A percentile compares a stretch with the other conserved stretches of the same genome.
These are phyloP conservation scores for Pholis gunnellus DNA, from an alignment of 2,113 vertebrate genomes.

Conservation along the genomic window DNA sequence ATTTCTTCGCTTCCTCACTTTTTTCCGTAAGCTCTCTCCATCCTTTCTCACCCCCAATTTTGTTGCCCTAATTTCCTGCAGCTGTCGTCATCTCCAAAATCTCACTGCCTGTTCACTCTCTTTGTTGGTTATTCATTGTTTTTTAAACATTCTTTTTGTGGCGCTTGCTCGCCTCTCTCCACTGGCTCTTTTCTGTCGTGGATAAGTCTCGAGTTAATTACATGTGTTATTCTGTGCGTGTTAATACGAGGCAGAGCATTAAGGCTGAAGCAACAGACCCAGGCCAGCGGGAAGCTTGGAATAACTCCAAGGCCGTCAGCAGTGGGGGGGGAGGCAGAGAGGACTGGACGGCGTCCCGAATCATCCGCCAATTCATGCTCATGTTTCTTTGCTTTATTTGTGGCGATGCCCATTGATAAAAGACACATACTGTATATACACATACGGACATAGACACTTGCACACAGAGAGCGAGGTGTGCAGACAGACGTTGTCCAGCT, in stretches of 20 bases:
- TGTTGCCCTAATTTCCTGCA: conserved; percentile 14
- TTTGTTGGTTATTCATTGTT: not conserved
- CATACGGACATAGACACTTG: not conserved
- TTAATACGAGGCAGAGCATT: conserved; percentile 64
- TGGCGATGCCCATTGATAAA: not conserved
- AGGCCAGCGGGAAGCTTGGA: conserved; percentile 68
- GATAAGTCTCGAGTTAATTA: conserved; percentile 68
- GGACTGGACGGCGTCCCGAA: conserved; percentile 44
- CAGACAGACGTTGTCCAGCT: conserved; percentile 46
- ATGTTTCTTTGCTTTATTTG: conserved; percentile 21
- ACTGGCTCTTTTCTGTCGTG: conserved; percentile 41
- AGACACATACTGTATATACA: not conserved
- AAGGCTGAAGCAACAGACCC: conserved; percentile 63
- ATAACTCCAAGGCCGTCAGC: conserved; percentile 51
- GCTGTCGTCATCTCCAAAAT: conserved; percentile 42
- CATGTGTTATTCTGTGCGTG: conserved; percentile 66
- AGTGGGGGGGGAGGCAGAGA: conserved; percentile 33
- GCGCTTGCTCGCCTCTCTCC: not conserved
- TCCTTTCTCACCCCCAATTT: conserved; percentile 14
- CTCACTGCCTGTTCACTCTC: not conserved
- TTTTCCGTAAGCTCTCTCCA: not conserved
- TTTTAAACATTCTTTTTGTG: not conserved
- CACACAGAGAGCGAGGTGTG: not conserved
- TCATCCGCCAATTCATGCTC: conserved; percentile 37
- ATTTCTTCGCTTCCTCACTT: conserved; percentile 11